A percentile compares a stretch with the other conserved stretches of the same genome.
Evolutionary conservation across 2,888 invertebrate species (phyloP).

Genomic region (Brenthis hecate): DNA sequence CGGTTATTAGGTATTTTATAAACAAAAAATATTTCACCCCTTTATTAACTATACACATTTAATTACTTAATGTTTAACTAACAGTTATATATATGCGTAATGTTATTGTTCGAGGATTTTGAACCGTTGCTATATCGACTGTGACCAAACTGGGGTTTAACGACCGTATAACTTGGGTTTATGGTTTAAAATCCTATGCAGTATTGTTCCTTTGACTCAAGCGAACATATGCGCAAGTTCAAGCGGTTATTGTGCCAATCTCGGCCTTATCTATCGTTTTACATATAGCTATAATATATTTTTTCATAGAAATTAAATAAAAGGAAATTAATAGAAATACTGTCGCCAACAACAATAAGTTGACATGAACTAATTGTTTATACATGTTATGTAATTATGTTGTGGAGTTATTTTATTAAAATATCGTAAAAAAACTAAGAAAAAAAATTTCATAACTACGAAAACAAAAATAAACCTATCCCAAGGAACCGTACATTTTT

Average conservation of each 20-base stretch:
- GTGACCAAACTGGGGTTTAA: background rate
- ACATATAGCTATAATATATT: background rate
- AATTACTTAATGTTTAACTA: background rate
- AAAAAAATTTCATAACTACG: too few relatives aligned
- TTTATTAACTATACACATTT: background rate
- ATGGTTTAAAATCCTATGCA: conserved; percentile 21
- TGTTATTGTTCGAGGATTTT: conserved; percentile 35
- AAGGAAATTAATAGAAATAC: too few relatives aligned
- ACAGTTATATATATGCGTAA: conserved; percentile 16
- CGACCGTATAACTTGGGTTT: background rate
- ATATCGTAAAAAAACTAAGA: too few relatives aligned
- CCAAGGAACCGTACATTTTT: too few relatives aligned
- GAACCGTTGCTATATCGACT: conserved; percentile 26
- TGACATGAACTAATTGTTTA: too few relatives aligned
- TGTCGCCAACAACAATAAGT: too few relatives aligned
- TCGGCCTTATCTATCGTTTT: conserved; percentile 16
- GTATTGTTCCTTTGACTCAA: background rate
- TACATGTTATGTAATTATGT: too few relatives aligned
- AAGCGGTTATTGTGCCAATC: conserved; percentile 31
- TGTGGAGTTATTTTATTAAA: too few relatives aligned
- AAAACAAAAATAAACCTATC: too few relatives aligned
- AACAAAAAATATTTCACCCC: background rate
- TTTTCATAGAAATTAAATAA: background rate
- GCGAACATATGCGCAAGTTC: conserved; percentile 29
- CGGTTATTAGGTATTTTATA: too few relatives aligned